phyloP scores from a whole-genome alignment of 2,113 vertebrate genomes.

The Vanacampus margaritifer region DNA sequence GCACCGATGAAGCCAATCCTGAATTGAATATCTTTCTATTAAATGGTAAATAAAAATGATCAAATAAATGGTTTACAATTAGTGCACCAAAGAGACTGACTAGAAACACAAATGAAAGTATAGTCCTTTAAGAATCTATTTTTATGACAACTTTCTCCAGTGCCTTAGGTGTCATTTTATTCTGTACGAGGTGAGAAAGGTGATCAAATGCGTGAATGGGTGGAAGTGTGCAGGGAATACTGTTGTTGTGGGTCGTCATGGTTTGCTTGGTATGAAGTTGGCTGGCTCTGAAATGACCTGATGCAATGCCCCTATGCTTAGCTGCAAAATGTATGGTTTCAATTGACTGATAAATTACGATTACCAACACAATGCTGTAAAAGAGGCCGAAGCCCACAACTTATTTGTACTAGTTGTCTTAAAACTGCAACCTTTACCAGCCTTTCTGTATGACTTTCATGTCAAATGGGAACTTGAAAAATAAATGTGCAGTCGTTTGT shows the following conservation, averaged over 20 bases:
- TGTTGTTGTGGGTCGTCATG: not conserved
- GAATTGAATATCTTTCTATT: not conserved
- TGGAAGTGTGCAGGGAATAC: constrained; percentile 1
- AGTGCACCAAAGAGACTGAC: constrained; percentile 34
- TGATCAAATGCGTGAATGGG: constrained; percentile 5
- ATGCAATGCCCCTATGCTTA: not conserved
- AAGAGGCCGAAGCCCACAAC: not conserved
- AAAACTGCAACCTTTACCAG: constrained; percentile 6
- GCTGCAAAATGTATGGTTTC: not conserved
- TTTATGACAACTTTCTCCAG: constrained; percentile 12
- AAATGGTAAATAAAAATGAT: not conserved
- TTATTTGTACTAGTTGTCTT: not conserved
- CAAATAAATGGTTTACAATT: not conserved
- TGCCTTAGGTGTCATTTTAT: constrained; percentile 31
- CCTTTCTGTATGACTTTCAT: constrained; percentile 6
- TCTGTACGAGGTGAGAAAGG: not conserved
- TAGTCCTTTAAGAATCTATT: constrained; percentile 16
- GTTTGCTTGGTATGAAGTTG: not conserved
- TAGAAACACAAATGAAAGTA: constrained; percentile 7
- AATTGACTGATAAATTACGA: not conserved
- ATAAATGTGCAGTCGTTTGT: not conserved
- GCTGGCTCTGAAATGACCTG: not conserved
- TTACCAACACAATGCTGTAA: not conserved
- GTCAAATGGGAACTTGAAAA: constrained; percentile 1
- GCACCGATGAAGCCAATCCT: constrained; percentile 10